phyloP scores from a whole-genome alignment of 2,113 vertebrate genomes.

The Pteruthius melanotis region DNA sequence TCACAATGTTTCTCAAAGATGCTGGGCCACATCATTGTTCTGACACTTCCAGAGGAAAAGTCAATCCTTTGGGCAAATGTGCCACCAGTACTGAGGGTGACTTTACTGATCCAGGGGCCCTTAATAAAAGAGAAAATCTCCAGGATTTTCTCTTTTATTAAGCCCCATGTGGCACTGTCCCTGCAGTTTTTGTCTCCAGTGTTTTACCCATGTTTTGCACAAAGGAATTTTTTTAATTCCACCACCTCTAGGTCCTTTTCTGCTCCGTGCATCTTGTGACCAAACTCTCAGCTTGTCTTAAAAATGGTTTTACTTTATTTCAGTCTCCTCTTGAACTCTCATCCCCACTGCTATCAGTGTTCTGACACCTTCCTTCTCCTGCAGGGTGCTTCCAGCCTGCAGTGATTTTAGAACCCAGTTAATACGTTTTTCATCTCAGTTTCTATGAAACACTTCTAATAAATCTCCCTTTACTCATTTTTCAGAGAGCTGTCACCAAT shows the following conservation, averaged over 20 bases:
- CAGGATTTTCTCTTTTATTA: background rate
- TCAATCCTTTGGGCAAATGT: background rate
- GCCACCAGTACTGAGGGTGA: background rate
- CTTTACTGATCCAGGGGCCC: background rate
- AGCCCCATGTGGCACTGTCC: background rate
- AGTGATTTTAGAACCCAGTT: background rate
- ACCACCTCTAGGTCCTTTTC: background rate
- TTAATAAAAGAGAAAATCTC: no score
- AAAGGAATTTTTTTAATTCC: background rate
- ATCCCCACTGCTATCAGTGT: background rate
- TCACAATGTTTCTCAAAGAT: background rate
- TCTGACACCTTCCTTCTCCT: background rate
- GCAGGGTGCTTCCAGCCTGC: background rate
- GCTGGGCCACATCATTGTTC: background rate
- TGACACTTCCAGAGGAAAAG: background rate
- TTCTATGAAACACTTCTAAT: background rate
- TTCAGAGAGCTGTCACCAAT: background rate
- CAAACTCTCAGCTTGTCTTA: background rate
- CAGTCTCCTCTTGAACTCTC: background rate
- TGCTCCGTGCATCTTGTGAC: background rate
- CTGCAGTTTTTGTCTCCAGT: background rate
- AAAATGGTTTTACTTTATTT: background rate
- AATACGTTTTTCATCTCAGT: background rate
- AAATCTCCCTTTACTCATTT: background rate
- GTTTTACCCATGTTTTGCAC: background rate